Conservation (phyloP, 2,797 vertebrate genomes). For the Oreonectes daqikongensis region DNA sequence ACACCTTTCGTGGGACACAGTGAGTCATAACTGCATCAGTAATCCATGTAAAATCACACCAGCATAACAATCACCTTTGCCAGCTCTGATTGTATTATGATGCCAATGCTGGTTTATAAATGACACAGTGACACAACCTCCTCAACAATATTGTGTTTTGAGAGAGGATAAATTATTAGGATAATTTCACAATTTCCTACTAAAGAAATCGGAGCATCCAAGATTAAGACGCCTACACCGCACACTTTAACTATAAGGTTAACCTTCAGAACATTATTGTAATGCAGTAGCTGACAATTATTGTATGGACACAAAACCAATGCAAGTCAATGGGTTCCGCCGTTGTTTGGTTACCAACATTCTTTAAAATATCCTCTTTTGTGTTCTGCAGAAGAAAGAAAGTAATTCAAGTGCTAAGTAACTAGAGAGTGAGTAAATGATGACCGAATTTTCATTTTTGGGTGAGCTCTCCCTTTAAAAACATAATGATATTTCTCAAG, state of each 20-base stretch:
- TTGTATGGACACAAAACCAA: too few relatives aligned
- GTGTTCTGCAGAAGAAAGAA: too few relatives aligned
- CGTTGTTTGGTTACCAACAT: too few relatives aligned
- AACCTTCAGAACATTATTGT: too few relatives aligned
- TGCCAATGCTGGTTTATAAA: conserved; percentile 42
- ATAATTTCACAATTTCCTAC: conserved; percentile 13
- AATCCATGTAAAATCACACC: conserved; percentile 59
- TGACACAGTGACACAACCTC: conserved; percentile 27
- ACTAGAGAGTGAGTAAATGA: too few relatives aligned
- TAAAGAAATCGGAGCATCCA: neutral
- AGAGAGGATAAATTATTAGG: conserved; percentile 16
- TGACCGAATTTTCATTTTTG: too few relatives aligned
- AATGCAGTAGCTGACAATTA: neutral
- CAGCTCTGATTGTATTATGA: conserved; percentile 41
- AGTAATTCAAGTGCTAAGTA: too few relatives aligned
- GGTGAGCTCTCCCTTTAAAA: neutral
- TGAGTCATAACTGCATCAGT: conserved; percentile 63
- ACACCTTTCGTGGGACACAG: conserved; percentile 52
- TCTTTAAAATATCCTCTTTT: too few relatives aligned
- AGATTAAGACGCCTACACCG: neutral
- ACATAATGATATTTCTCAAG: conserved; percentile 1
- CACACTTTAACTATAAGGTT: neutral
- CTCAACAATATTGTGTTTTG: conserved; percentile 35
- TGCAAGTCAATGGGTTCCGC: too few relatives aligned
- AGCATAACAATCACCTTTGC: conserved; percentile 56